Conservation (phyloP, 2,113 vertebrate species). For the Alaudala cheleensis region DNA sequence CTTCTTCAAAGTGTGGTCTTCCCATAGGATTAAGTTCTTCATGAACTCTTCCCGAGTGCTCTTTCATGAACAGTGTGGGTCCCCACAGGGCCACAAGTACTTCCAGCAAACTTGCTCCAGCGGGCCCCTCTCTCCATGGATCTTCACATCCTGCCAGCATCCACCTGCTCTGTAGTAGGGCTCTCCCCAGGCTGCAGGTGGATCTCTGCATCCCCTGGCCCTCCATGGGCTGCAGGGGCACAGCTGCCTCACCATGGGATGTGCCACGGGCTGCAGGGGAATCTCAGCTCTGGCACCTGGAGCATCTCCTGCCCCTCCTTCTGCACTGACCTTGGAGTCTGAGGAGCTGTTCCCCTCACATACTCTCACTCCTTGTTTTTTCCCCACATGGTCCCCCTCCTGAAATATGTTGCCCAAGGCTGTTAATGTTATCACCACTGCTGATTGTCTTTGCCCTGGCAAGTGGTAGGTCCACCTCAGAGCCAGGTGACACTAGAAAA, state of each 20-base stretch:
- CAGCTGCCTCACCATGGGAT: not conserved
- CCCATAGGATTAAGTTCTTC: not conserved
- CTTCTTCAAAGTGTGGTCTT: not conserved
- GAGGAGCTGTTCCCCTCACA: not conserved
- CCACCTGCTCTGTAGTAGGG: accelerated
- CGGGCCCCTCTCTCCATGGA: no score
- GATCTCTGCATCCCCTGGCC: not conserved
- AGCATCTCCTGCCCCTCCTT: not conserved
- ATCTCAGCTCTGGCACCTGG: not conserved
- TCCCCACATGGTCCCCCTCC: accelerated
- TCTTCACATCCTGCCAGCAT: not conserved
- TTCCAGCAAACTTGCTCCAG: no score
- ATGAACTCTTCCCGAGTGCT: no score
- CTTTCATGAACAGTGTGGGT: no score
- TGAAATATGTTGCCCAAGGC: not conserved
- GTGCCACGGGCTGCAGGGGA: not conserved
- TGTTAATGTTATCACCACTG: accelerated
- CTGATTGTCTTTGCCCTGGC: not conserved
- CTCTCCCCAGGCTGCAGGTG: accelerated
- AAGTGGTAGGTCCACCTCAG: accelerated
- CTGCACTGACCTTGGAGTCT: not conserved
- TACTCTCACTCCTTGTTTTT: not conserved
- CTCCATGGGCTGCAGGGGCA: not conserved
- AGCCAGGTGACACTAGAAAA: not conserved
- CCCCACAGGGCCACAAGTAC: no score